Base-by-base conservation (phyloP, 2,113 vertebrate species). In the Ammospiza caudacuta region DNA sequence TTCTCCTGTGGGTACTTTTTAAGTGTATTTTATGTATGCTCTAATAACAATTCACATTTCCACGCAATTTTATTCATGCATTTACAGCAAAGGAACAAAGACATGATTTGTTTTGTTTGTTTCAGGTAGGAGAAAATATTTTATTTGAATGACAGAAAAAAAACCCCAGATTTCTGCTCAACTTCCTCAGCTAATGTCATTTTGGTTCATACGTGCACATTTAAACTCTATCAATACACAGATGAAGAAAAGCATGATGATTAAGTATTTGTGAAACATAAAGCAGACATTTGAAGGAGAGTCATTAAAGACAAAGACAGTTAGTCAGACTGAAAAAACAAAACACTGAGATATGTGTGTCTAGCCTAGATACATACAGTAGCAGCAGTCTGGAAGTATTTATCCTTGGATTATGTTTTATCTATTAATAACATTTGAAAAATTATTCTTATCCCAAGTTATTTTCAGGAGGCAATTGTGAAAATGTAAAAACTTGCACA, bases 301-400 rank as follows among this genome's bases (percentile, higher is more conserved):
- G 49, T 97, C 93, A 92, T 92, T 95, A 96, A 97, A 87, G 92
- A 88, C 83, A 97, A 97, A 96, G 94, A 98, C 95, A 98, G 97
- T 97, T 96, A 96, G 94, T 96, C 89, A 97, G 90, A 92, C 87
- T 97, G 16, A 69, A 97, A 96, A 94, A 97, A 96, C 86, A 96
- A 94, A 96, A 96, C 55, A 35, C 12, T 47, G 51, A 94, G 94
- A 97, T 92, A 97, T 95, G 13, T 55, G 87, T 87, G 91, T 96
- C 94, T 96, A 97, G 96, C 89, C 92, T 75, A 94, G 91, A 97
- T 96, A 94, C 76, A 96, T 95, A 97, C 87, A 97, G 95, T 94
- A 97, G 95, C 89, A 59, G 77, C 87, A 95, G 86, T 97, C 92
- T 97, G 94, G 95, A 97, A 97, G 52, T 57, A 90, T 94, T 97